Percentiles rank a stretch among this genome's conserved stretches.
Evolutionary conservation across 2,888 invertebrate species (phyloP).

Genomic region (Acronicta alni): DNA sequence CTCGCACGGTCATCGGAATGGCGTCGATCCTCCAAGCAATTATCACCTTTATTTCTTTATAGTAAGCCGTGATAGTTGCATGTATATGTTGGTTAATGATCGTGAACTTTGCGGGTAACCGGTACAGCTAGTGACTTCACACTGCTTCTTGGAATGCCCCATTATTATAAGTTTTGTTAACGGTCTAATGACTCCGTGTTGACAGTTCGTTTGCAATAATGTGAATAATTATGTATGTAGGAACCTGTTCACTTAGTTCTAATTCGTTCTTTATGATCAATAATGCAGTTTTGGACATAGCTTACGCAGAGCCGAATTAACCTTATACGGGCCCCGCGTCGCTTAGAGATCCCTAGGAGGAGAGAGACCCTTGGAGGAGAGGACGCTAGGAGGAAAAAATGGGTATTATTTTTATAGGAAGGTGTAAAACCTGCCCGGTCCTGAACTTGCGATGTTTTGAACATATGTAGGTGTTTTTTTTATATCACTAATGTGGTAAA

Average conservation of each 20-base stretch:
- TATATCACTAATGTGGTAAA: too few relatives aligned
- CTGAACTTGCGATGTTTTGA: too few relatives aligned
- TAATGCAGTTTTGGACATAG: background rate
- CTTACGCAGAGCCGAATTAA: too few relatives aligned
- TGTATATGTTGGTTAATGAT: conserved; percentile 3
- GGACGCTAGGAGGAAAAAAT: too few relatives aligned
- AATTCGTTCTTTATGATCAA: background rate
- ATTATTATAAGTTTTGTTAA: conserved; percentile 15
- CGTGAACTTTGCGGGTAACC: conserved; percentile 16
- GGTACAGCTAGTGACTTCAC: conserved; percentile 35
- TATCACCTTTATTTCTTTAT: background rate
- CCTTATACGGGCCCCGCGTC: too few relatives aligned
- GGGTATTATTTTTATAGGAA: too few relatives aligned
- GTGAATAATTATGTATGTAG: background rate
- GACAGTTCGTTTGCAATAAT: background rate
- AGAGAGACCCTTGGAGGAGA: too few relatives aligned
- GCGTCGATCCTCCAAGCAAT: conserved; percentile 1
- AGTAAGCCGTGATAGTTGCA: background rate
- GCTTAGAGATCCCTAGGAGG: too few relatives aligned
- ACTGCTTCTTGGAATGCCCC: conserved; percentile 40
- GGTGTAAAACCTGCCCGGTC: too few relatives aligned
- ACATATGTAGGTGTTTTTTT: too few relatives aligned
- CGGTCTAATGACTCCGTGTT: background rate
- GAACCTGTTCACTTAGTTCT: too few relatives aligned
- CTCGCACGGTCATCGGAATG: conserved; percentile 11